These are phyloP conservation scores for Indri indri DNA, from an alignment of 2,113 vertebrate genomes.

Conservation along the genomic window DNA sequence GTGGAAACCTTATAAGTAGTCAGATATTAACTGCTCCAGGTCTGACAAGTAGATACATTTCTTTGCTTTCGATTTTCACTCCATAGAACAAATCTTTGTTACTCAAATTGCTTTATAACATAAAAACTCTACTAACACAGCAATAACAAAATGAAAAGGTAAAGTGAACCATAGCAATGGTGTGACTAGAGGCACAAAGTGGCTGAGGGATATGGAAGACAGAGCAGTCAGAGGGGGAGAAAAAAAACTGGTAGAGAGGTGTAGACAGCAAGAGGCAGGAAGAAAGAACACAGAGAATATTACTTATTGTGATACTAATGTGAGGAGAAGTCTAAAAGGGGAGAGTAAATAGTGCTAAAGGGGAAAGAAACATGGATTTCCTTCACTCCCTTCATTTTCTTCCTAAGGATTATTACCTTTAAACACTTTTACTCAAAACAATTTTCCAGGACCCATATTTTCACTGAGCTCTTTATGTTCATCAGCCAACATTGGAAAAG, in stretches of 20 bases:
- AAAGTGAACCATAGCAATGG: background rate
- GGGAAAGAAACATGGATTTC: background rate
- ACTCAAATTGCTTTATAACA: background rate
- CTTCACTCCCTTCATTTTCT: background rate
- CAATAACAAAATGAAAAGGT: background rate
- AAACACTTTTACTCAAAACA: background rate
- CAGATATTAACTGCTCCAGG: background rate
- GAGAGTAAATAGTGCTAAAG: background rate
- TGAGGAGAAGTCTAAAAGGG: no score
- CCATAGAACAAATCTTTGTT: background rate
- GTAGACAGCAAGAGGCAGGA: background rate
- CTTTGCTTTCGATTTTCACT: background rate
- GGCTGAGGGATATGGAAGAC: background rate
- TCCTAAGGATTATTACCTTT: background rate
- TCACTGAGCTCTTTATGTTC: background rate
- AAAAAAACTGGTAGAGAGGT: background rate
- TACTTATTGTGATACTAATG: no score
- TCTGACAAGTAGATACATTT: background rate
- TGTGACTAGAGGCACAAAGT: background rate
- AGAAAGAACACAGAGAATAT: background rate
- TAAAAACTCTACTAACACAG: background rate
- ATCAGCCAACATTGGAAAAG: background rate
- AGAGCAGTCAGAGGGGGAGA: background rate
- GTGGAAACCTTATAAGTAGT: background rate
- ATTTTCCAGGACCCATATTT: background rate